Evolutionary conservation across 2,113 vertebrate genomes (phyloP).

Genomic region (Dipodomys ordii): DNA sequence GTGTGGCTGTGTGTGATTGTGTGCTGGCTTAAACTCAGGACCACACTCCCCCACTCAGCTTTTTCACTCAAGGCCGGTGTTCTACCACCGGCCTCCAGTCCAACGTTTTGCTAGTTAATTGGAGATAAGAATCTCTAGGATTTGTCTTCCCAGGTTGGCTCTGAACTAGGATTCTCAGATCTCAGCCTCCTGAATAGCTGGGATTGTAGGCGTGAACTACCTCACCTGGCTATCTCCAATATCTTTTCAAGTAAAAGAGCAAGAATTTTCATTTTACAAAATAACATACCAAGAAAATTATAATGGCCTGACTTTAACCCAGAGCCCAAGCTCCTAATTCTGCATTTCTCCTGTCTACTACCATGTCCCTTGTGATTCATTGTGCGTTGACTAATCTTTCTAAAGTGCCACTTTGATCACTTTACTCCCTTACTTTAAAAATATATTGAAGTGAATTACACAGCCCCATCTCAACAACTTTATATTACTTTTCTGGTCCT

Average conservation of each 20-base stretch:
- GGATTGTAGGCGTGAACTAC: no score
- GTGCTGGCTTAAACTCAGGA: no score
- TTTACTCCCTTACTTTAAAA: conserved; percentile 15
- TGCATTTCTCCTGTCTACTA: conserved; percentile 24
- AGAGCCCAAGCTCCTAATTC: not conserved
- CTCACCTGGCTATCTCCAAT: no score
- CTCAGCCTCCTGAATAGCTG: no score
- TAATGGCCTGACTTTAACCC: conserved; percentile 14
- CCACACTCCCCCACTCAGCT: no score
- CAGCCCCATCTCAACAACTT: not conserved
- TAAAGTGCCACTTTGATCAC: conserved; percentile 39
- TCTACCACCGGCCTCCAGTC: no score
- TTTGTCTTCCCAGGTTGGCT: no score
- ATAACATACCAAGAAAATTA: not conserved
- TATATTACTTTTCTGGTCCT: conserved; percentile 32
- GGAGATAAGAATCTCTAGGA: no score
- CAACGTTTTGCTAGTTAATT: no score
- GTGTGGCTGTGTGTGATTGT: no score
- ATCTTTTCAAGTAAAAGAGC: not conserved
- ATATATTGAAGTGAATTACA: not conserved
- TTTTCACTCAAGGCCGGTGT: no score
- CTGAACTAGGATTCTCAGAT: no score
- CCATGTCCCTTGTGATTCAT: conserved; percentile 11
- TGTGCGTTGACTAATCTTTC: not conserved
- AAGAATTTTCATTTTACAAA: not conserved